These are phyloP conservation scores for Pecten maximus DNA, from an alignment of 2,888 invertebrate genomes.

Conservation along the genomic window DNA sequence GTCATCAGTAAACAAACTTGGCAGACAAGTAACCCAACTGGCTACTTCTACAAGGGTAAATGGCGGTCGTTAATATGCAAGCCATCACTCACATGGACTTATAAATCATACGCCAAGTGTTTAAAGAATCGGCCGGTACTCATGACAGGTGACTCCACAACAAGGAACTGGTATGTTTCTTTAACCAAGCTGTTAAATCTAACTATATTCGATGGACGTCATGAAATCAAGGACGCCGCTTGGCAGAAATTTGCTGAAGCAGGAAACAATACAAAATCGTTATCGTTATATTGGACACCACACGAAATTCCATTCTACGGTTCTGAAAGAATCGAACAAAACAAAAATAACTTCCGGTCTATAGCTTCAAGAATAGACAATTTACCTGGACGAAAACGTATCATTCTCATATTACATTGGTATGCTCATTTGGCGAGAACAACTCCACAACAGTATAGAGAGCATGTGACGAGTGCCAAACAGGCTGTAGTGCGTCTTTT, in stretches of 20 bases:
- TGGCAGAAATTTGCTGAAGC: constrained; percentile 45
- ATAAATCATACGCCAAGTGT: constrained; percentile 2
- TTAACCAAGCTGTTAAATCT: constrained; percentile 35
- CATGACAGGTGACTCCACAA: constrained; percentile 40
- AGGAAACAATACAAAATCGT: neutral
- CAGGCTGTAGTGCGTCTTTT: neutral
- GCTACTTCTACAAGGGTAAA: constrained; percentile 37
- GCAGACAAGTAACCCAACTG: neutral
- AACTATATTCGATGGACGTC: constrained; percentile 17
- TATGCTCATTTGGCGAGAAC: constrained; percentile 33
- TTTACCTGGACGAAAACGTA: neutral
- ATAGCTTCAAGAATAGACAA: constrained; percentile 1
- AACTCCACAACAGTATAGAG: neutral
- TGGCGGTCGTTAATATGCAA: constrained; percentile 30
- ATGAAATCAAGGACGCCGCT: constrained; percentile 39
- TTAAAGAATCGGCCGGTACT: neutral
- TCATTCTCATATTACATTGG: constrained; percentile 44
- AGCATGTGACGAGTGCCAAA: constrained; percentile 42
- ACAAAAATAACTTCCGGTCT: constrained; percentile 26
- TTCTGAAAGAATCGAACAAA: neutral
- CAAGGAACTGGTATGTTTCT: constrained; percentile 31
- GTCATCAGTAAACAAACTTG: neutral
- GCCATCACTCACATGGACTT: neutral
- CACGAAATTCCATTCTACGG: constrained; percentile 42
- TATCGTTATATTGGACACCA: constrained; percentile 37